These are phyloP conservation scores for Hesperophylax magnus DNA, from an alignment of 1,140 invertebrate genomes.

Conservation along the genomic window DNA sequence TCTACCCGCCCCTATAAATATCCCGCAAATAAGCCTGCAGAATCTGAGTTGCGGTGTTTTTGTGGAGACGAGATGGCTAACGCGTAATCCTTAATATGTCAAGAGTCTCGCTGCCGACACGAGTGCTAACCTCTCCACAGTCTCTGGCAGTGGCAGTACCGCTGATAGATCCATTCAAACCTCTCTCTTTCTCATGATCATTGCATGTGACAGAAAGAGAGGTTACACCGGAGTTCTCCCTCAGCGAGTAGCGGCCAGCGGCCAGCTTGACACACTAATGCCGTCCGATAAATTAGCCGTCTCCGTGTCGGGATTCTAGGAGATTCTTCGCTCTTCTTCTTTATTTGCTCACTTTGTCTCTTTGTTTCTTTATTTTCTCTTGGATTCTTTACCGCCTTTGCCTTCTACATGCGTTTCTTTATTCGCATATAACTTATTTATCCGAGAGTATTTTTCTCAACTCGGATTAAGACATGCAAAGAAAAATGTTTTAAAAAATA, in stretches of 20 bases:
- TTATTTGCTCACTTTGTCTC: constrained; percentile 8
- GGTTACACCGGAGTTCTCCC: background rate
- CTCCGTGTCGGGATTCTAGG: constrained; percentile 23
- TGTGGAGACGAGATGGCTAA: constrained; percentile 20
- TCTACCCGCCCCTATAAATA: constrained; percentile 26
- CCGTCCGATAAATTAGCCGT: constrained; percentile 31
- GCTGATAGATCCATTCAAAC: too few species aligned
- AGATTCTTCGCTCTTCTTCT: constrained; percentile 18
- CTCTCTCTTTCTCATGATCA: too few species aligned
- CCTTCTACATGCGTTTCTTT: background rate
- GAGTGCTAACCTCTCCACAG: constrained; percentile 48
- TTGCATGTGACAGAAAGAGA: too few species aligned
- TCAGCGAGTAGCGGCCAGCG: background rate
- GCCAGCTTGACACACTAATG: constrained; percentile 36
- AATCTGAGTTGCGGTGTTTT: constrained; percentile 19
- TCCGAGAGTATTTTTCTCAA: background rate
- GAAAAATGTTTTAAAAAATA: too few species aligned
- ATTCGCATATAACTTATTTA: background rate
- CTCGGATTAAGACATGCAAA: too few species aligned
- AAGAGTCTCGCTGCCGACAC: constrained; percentile 47
- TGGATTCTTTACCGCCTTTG: constrained; percentile 8
- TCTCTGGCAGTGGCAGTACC: background rate
- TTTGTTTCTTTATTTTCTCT: background rate
- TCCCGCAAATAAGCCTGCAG: constrained; percentile 32
- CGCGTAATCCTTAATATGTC: constrained; percentile 50